Evolutionary conservation across 1,140 invertebrate species (phyloP), one percentile per base, ranked within the genome.

Genomic region (Manduca sexta): DNA sequence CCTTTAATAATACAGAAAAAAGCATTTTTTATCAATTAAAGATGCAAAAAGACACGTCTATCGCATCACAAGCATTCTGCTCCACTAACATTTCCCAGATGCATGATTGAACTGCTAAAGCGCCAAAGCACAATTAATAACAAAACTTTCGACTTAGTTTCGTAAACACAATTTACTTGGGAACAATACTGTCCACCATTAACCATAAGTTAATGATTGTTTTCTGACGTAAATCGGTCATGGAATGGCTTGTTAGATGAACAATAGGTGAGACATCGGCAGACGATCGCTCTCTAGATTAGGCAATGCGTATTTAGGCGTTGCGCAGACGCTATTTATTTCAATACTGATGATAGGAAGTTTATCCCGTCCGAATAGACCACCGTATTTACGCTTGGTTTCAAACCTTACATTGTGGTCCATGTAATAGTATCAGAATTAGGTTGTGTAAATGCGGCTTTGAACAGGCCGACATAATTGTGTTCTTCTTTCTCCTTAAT

Each of bases 121-220:
- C n/a, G n/a, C n/a, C n/a, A n/a, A n/a, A 65, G 53, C 57, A 71
- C 74, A 76, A 82, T 79, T 78, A 73, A 78, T 82, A 64, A 68
- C 60, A 63, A 64, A 74, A 75, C 66, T 81, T 77, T 64, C 53
- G 59, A 68, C 56, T 63, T 56, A 60, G 41, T 51, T 63, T 64
- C 64, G 60, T 63, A 80, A 80, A 33, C 40, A 49, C 53, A 41
- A 53, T 66, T 64, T 51, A 49, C 56, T 44, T 39, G 46, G 48
- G 61, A 74, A 80, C 75, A 79, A 82, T 77, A 62, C 66, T 63
- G 56, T 49, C 56, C 63, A 62, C 64, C 62, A 76, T 71, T 74
- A 67, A 61, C 53, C 52, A 64, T 61, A 53, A 52, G 53, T 68
- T 70, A 71, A 71, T 74, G 69, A 77, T 74, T 62, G 66, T 48